phyloP scores from a whole-genome alignment of 2,113 vertebrate genomes.

The Numenius arquata region DNA sequence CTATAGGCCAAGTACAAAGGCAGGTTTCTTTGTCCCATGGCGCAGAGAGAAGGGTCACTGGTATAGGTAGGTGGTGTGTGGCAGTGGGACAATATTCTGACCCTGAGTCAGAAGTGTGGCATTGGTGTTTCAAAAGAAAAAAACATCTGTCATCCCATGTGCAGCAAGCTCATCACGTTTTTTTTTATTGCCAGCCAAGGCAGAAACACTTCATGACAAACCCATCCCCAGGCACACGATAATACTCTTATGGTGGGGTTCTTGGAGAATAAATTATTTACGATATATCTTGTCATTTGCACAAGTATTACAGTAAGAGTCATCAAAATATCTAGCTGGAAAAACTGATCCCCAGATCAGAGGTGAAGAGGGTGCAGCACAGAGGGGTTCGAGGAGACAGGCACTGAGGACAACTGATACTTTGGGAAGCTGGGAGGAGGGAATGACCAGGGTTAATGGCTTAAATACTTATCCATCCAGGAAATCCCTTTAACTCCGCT shows the following conservation, averaged over 20 bases:
- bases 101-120: not conserved
- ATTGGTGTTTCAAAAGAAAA: not conserved
- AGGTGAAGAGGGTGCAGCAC: not conserved
- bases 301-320: not conserved
- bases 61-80: not conserved
- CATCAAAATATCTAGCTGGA: not conserved
- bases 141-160: not conserved
- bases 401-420: not conserved
- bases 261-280: not conserved
- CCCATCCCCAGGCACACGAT: not conserved
- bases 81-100: not conserved
- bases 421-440: not conserved
- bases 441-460: slow-evolving; percentile 10
- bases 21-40: fast-evolving
- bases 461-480: slow-evolving; percentile 33
- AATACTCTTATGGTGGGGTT: not conserved
- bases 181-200: not conserved
- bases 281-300: not conserved
- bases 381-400: not conserved
- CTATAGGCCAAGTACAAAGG: not conserved
- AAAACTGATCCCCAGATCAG: not conserved
- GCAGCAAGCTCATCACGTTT: not conserved
- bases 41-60: not conserved
- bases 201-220: not conserved
- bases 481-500: slow-evolving; percentile 33